Conservation (phyloP, 2,888 invertebrate species). For the Parnassius smintheus region DNA sequence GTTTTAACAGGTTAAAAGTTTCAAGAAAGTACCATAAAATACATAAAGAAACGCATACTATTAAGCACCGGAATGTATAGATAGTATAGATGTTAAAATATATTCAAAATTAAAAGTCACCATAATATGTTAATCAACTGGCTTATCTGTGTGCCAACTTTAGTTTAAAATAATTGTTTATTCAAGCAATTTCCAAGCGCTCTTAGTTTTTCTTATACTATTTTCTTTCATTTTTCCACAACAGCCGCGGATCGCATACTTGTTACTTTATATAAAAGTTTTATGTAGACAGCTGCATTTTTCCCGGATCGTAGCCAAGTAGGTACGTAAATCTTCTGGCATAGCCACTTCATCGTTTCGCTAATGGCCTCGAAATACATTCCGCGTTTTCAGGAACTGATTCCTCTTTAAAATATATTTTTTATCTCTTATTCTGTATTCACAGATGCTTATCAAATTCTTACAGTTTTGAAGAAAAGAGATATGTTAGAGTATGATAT, state of each 20-base stretch:
- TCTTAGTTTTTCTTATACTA: background rate
- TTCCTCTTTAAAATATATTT: background rate
- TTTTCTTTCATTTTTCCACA: slow-evolving; percentile 5
- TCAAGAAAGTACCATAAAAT: background rate
- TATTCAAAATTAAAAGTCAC: no score
- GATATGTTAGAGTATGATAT: no score
- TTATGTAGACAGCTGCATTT: slow-evolving; percentile 20
- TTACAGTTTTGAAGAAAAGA: no score
- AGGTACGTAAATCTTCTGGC: slow-evolving; percentile 14
- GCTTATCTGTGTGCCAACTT: no score
- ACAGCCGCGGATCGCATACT: background rate
- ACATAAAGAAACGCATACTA: background rate
- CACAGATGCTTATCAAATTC: no score
- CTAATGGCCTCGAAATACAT: slow-evolving; percentile 14
- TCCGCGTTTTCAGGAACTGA: slow-evolving; percentile 6
- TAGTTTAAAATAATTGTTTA: no score
- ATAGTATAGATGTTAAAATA: no score
- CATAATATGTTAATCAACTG: no score
- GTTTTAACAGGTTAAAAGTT: background rate
- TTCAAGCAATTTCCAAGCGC: no score
- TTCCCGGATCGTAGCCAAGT: slow-evolving; percentile 19
- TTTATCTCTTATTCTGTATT: no score
- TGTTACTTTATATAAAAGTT: slow-evolving; percentile 17
- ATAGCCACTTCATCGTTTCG: slow-evolving; percentile 12
- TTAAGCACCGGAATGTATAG: no score